Base-by-base conservation (phyloP, 2,888 invertebrate genomes). In the Cenopis cana region DNA sequence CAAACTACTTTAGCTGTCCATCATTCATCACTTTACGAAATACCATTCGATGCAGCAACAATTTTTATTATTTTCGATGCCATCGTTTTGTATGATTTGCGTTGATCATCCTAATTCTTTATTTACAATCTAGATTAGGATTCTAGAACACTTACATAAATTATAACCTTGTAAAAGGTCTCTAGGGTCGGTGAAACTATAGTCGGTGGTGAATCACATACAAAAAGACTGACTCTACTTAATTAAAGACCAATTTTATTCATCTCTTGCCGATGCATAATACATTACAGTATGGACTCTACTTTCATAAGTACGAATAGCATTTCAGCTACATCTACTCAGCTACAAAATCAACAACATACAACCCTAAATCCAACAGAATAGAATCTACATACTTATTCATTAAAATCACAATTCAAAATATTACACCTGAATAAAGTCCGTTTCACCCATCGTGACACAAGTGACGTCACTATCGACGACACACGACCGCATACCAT, bases 31-130 rank as follows among this genome's bases (percentile, higher is more conserved):
- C 14, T 18, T 36, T 67, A 8, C 12, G 52, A n/a, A 10, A 64
- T 33, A 75, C 72, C 74, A 73, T 75, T 76, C 54, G 33, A 61
- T 54, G 24, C 70, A 65, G 54, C 69, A 72, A 76, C 75, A 74
- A 68, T 73, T 64, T 73, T 75, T 77, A 75, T 74, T 77, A 60
- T 73, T 72, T 81, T 78, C 54, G 77, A 82, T 82, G 80, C 82
- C 83, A 83, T 81, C 69, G 52, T 84, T 84, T 69, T 80, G 79
- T 78, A 76, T 87, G 73, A 74, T 88, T 86, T 87, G 86, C 85
- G 4, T 36, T 69, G 33, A 12, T 59, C 52, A 46, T 12, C 9
- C 12, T 41, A 60, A 14, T 52, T 18, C 50, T n/a, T 4, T 20
- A n/a, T 50, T 29, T 17, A 24, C 29, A 50, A 2, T 17, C 18